Conservation (phyloP, 2,797 vertebrate genomes). For the Sebastiscus tertius region DNA sequence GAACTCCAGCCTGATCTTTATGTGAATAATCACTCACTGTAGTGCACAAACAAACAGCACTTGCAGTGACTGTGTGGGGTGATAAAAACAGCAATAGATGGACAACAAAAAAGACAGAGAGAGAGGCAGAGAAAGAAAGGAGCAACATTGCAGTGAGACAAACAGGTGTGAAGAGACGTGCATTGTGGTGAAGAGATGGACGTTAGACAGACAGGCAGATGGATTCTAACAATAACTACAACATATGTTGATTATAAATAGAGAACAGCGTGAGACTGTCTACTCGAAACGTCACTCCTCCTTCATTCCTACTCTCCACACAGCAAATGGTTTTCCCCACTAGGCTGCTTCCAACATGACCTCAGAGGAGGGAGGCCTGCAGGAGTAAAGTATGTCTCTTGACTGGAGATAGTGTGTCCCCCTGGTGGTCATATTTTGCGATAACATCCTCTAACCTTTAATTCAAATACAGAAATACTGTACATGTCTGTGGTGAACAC, state of each 20-base stretch:
- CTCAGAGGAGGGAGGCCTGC: constrained; percentile 7
- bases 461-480: neutral
- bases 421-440: constrained; percentile 34
- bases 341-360: constrained; percentile 6
- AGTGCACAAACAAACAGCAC: neutral
- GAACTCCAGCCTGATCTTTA: neutral
- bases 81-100: neutral
- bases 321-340: constrained; percentile 39
- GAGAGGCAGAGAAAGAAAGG: neutral
- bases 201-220: constrained; percentile 3
- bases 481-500: neutral
- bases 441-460: neutral
- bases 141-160: neutral
- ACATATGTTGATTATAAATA: constrained; percentile 73
- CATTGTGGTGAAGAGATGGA: neutral
- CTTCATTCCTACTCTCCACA: constrained; percentile 15
- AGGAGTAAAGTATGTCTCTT: neutral
- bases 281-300: constrained; percentile 7
- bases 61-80: neutral
- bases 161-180: neutral
- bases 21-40: constrained; percentile 1
- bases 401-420: constrained; percentile 13
- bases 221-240: constrained; percentile 57
- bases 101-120: neutral
- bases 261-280: constrained; percentile 44